These are phyloP conservation scores for Ctenicera cuprea DNA, from an alignment of 2,888 invertebrate genomes.

Conservation along the genomic window DNA sequence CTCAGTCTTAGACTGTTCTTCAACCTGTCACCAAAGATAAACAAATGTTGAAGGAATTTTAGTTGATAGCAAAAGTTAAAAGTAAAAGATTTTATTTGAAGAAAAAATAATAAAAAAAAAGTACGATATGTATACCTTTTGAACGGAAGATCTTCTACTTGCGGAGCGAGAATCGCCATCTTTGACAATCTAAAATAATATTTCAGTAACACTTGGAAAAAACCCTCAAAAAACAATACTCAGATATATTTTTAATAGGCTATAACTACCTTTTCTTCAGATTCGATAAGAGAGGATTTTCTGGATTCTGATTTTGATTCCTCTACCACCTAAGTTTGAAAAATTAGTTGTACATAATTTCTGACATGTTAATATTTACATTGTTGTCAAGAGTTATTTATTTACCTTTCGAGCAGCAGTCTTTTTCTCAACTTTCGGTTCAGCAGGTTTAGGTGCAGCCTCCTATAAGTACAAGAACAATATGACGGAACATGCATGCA, in stretches of 20 bases:
- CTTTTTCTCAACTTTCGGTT: conserved; percentile 73
- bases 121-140: conserved; percentile 61
- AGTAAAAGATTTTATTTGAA: too few relatives aligned
- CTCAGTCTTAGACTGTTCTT: conserved; percentile 73
- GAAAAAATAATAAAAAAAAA: conserved; percentile 30
- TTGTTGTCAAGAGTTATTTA: conserved; percentile 6
- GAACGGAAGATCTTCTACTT: conserved; percentile 69
- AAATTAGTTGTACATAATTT: conserved; percentile 28
- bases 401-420: conserved; percentile 67
- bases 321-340: conserved; percentile 64
- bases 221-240: conserved; percentile 5
- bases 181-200: conserved; percentile 58
- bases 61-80: conserved; percentile 22
- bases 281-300: conserved; percentile 68
- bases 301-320: conserved; percentile 69
- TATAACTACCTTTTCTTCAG: conserved; percentile 67
- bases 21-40: conserved; percentile 61
- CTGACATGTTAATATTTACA: not conserved
- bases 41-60: conserved; percentile 31
- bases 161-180: conserved; percentile 68
- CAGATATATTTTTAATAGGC: not conserved
- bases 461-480: conserved; percentile 67
- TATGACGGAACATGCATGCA: conserved; percentile 53
- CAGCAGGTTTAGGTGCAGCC: conserved; percentile 74
- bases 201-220: conserved; percentile 3